Conservation (phyloP, 2,888 invertebrate species). For the Epinotia bilunana region DNA sequence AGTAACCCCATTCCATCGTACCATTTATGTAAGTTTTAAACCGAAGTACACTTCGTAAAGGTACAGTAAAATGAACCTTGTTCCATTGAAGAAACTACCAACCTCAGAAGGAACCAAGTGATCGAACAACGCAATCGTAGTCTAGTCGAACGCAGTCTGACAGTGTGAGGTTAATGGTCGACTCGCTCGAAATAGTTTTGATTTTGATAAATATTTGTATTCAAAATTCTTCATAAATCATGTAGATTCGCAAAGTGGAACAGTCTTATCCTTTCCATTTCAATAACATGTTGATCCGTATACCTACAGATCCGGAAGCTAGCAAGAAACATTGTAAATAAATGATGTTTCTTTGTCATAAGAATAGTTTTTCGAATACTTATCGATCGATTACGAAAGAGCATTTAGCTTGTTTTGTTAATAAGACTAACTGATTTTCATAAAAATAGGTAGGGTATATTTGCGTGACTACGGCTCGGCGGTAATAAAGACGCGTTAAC, state of each 20-base stretch:
- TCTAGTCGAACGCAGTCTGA: conserved; percentile 53
- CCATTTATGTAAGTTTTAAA: background rate
- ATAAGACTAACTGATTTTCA: conserved; percentile 48
- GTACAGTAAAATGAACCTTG: conserved; percentile 15
- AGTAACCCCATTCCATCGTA: no score
- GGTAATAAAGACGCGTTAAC: conserved; percentile 42
- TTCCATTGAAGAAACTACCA: background rate
- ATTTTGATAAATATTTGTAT: conserved; percentile 65
- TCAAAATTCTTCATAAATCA: conserved; percentile 58
- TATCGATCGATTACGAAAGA: conserved; percentile 84
- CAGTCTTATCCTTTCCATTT: conserved; percentile 52
- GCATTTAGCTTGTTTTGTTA: conserved; percentile 64
- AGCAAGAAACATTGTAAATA: conserved; percentile 52
- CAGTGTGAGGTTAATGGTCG: conserved; percentile 74
- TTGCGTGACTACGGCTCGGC: conserved; percentile 48
- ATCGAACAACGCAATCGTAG: conserved; percentile 10
- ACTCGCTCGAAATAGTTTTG: conserved; percentile 67
- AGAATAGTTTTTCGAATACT: conserved; percentile 71
- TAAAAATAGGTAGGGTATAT: conserved; percentile 48
- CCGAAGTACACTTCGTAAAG: background rate
- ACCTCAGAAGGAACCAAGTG: background rate
- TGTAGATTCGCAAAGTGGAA: conserved; percentile 58
- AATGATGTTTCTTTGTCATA: conserved; percentile 77
- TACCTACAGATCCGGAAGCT: conserved; percentile 47
- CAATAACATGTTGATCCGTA: conserved; percentile 55